Percentiles rank a stretch among this genome's conserved stretches.
These are phyloP conservation scores for Luidia sarsii DNA, from an alignment of 53 echinoderm and acorn worm species.

Conservation along the genomic window DNA sequence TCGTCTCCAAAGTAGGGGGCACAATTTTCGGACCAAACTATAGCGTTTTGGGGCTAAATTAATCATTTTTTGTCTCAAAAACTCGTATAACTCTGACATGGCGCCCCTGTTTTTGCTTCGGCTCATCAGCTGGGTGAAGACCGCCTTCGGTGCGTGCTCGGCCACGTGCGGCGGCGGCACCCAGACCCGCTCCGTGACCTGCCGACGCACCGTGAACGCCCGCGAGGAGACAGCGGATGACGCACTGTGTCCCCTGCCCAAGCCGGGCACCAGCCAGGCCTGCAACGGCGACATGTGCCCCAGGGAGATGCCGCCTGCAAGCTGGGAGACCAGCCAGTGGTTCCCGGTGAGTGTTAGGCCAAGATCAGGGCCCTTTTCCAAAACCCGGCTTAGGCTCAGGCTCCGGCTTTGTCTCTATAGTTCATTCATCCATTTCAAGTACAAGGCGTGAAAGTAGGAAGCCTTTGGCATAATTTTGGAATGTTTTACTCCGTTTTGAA, in stretches of 20 bases:
- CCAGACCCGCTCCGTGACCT: slow-evolving; percentile 46
- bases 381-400: too few relatives aligned
- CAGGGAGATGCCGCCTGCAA: slow-evolving; percentile 1
- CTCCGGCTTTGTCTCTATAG: too few relatives aligned
- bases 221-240: neutral
- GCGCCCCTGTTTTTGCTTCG: neutral
- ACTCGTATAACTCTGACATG: too few relatives aligned
- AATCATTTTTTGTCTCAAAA: too few relatives aligned
- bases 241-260: neutral
- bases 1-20: too few relatives aligned
- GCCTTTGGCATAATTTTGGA: too few relatives aligned
- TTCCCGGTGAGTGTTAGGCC: slow-evolving; percentile 36
- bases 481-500: too few relatives aligned
- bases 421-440: too few relatives aligned
- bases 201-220: slow-evolving; percentile 37
- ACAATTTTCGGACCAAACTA: too few relatives aligned
- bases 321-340: slow-evolving; percentile 36
- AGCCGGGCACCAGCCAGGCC: slow-evolving; percentile 16
- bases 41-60: neutral
- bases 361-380: too few relatives aligned
- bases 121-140: slow-evolving; percentile 40
- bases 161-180: slow-evolving; percentile 61
- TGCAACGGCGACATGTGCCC: slow-evolving; percentile 25
- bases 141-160: slow-evolving; percentile 51
- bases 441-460: too few relatives aligned